These are phyloP conservation scores for Cyphomyrus plagiostoma DNA, from an alignment of 2,113 vertebrate species.

Conservation along the genomic window DNA sequence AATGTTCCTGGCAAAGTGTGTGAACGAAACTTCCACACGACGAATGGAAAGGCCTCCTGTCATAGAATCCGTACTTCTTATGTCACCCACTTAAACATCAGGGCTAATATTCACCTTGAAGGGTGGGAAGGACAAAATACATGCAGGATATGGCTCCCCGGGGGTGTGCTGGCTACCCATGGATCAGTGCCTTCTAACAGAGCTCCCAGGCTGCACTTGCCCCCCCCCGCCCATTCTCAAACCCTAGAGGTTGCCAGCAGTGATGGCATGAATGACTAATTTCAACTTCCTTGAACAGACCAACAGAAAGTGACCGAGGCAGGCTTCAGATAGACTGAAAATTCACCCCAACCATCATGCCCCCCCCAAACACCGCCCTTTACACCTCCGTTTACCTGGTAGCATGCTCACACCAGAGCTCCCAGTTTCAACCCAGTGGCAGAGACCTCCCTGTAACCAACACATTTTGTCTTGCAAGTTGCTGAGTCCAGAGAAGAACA, in stretches of 20 bases:
- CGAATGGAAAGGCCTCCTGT: background rate
- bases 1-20: background rate
- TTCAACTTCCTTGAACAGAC: background rate
- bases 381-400: background rate
- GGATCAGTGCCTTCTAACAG: constrained; percentile 7
- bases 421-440: background rate
- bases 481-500: background rate
- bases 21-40: constrained; percentile 8
- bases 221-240: background rate
- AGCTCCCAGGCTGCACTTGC: background rate
- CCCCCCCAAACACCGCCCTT: background rate
- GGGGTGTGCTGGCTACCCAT: background rate
- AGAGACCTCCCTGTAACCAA: background rate
- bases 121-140: constrained; percentile 8
- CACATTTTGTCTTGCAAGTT: background rate
- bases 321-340: background rate
- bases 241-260: background rate
- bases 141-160: background rate
- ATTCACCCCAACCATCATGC: background rate
- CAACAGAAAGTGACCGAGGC: background rate
- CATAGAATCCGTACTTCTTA: constrained; percentile 27
- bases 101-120: constrained; percentile 33
- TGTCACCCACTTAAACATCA: constrained; percentile 26
- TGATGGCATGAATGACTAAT: background rate
- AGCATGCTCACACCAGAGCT: background rate